Percentiles rank a stretch among this genome's conserved stretches.
Conservation (phyloP, 2,797 vertebrate species). For the Enoplosus armatus region DNA sequence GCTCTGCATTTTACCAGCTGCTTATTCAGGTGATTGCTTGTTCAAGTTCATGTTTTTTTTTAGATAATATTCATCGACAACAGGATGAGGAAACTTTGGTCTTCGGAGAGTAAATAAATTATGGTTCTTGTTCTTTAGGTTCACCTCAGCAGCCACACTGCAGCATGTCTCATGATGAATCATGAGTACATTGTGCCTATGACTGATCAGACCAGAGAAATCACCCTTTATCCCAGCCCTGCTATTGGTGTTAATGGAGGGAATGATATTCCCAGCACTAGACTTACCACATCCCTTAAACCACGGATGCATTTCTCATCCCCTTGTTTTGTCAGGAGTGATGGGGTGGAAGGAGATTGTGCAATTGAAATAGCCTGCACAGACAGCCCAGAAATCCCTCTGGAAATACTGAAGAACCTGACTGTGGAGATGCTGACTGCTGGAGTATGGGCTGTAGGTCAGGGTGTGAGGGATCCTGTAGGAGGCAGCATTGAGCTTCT, state of each 20-base stretch:
- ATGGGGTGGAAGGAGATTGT: conserved; percentile 37
- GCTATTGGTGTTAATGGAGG: conserved; percentile 28
- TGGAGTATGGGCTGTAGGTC: conserved; percentile 88
- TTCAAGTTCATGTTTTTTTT: background rate
- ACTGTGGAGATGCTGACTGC: conserved; percentile 92
- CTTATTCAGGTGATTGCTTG: conserved; percentile 84
- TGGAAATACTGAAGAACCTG: conserved; percentile 90
- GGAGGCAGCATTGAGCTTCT: conserved; percentile 93
- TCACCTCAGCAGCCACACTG: conserved; percentile 90
- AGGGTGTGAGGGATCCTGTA: conserved; percentile 90
- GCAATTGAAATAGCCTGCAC: conserved; percentile 77
- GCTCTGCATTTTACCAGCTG: conserved; percentile 92
- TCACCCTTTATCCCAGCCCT: conserved; percentile 87
- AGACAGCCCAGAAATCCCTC: conserved; percentile 92
- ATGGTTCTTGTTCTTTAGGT: conserved; percentile 68
- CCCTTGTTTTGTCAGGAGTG: conserved; percentile 89
- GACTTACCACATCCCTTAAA: conserved; percentile 89
- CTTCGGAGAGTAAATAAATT: background rate
- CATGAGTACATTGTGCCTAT: conserved; percentile 96
- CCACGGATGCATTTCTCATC: conserved; percentile 90
- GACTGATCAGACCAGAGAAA: conserved; percentile 89
- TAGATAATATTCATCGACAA: background rate
- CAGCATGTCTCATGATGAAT: conserved; percentile 91
- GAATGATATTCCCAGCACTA: conserved; percentile 83
- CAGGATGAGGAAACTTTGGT: background rate